A percentile compares a stretch with the other conserved stretches of the same genome.
Evolutionary conservation across 1,140 invertebrate genomes (phyloP).

Genomic region (honey bee (Apis mellifera)): Amel_HAv3.1 CM009940.2:8531501-8532000

Average conservation of each 20-base stretch:
- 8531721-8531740: constrained; percentile 59
- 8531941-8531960: constrained; percentile 28
- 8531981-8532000: constrained; percentile 20
- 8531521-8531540: background rate
- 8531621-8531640: background rate
- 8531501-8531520: constrained; percentile 9
- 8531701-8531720: constrained; percentile 43
- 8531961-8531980: constrained; percentile 25
- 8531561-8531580: background rate
- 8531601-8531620: constrained; percentile 1
- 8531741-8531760: constrained; percentile 66
- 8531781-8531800: constrained; percentile 19
- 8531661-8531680: constrained; percentile 37
- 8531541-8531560: background rate
- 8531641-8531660: constrained; percentile 25
- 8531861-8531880: constrained; percentile 33
- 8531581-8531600: background rate
- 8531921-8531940: constrained; percentile 26
- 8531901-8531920: constrained; percentile 16
- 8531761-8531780: constrained; percentile 52
- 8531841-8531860: constrained; percentile 11
- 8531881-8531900: constrained; percentile 27
- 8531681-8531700: constrained; percentile 38
- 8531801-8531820: constrained; percentile 28
- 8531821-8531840: constrained; percentile 35